Base-by-base conservation (phyloP, 1,140 invertebrate species). In the Amyelois transitella region DNA sequence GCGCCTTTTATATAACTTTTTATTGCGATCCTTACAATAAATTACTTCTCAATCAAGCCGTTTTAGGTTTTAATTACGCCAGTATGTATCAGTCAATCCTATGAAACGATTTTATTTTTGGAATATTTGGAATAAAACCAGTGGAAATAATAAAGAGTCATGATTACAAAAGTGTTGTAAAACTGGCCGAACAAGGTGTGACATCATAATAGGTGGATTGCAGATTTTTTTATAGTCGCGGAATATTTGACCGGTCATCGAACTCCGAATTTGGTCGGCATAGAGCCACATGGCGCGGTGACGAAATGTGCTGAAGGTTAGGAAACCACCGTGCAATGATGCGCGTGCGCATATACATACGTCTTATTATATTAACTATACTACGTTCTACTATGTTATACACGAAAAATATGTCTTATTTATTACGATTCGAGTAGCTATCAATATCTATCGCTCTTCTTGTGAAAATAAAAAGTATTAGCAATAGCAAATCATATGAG, bases 191-290 rank as follows among this genome's bases (percentile, higher is more conserved):
- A 44, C 67, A 43, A 65, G 65, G 58, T 64, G 55, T 71, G 63
- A 70, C 62, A 69, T 69, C 68, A 68, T 73, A 73, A 73, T 72
- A 71, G 66, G 55, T 66, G 52, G 58, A 61, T 54, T 72, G 66
- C 60, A 66, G 56, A 68, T 72, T 76, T 72, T 75, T 75, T 72
- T 62, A 62, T 68, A 72, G 54, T 75, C 67, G 70, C 62, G 64
- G 66, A 82, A 81, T 78, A 65, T 77, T 70, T 76, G 69, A 72
- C 67, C 75, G 81, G 81, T 67, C 79, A 63, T 66, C 62, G 75
- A 72, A 59, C 67, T 62, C 62, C 67, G 64, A 76, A 72, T 70
- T 53, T 61, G 62, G 74, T 70, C 73, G 75, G 69, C 60, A 66
- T 51, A 51, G 50, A 66, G 50, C 47, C 56, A 68, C 65, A 59